Percentiles rank a stretch among this genome's conserved stretches.
These are phyloP conservation scores for Peromyscus aztecus DNA, from an alignment of 2,797 vertebrate genomes.

Conservation along the genomic window DNA sequence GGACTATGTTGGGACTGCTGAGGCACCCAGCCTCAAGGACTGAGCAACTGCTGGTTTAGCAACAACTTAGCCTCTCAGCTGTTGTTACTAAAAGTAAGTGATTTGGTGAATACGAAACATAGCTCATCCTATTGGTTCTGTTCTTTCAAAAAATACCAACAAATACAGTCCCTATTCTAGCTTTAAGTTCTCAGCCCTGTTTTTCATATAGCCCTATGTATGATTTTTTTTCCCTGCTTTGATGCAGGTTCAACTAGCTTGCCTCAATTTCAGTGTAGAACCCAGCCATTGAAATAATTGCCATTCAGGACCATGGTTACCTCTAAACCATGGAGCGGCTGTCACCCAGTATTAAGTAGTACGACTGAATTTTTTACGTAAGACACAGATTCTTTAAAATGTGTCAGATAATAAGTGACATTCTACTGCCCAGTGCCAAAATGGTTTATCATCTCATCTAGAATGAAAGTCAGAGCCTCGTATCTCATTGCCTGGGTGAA, in stretches of 20 bases:
- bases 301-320: neutral
- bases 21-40: neutral
- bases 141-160: neutral
- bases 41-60: neutral
- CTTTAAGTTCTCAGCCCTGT: neutral
- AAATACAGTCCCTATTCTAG: neutral
- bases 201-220: neutral
- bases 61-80: neutral
- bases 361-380: neutral
- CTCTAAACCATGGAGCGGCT: neutral
- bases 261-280: neutral
- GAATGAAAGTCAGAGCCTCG: neutral
- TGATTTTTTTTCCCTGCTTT: neutral
- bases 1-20: neutral
- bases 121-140: neutral
- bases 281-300: neutral
- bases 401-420: neutral
- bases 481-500: neutral
- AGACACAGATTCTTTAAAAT: conserved; percentile 6
- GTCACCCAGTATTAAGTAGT: neutral
- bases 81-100: neutral
- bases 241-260: neutral
- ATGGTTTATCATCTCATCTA: neutral
- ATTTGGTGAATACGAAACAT: neutral
- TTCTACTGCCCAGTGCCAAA: neutral